Evolutionary conservation across 2,888 invertebrate genomes (phyloP), one percentile per base, ranked within the genome.

Genomic region (Melieria omissa): DNA sequence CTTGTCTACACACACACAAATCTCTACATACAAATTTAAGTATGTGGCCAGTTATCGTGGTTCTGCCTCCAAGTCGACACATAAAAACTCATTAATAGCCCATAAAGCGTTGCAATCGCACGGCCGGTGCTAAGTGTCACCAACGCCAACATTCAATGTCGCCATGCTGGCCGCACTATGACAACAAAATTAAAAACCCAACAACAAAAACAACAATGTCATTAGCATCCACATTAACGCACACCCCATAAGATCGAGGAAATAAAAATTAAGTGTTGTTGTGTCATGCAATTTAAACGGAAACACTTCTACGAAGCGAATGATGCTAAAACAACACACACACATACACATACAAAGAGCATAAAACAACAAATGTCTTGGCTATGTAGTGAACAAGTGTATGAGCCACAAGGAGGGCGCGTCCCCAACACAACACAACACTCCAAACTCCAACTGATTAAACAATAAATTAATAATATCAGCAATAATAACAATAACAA

Each of bases 221-320:
- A 47, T 57, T 14, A 6, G 9, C 10, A 57, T 57, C 41, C 10
- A 57, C 10, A 29, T 16, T 29, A 29, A 29, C 29, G 29, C 29
- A 29, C 29, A 29, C 29, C 29, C 29, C 29, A 29, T 29, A 5
- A 49, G 57, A 55, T 52, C 14, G 14, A 57, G 65, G 65, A 61
- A 57, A 65, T 73, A 76, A 76, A 29, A 76, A 76, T 76, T 76
- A 76, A 74, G 73, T 75, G 75, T 74, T 29, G 29, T 29, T 75
- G 74, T 76, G 76, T 76, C 76, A 76, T 75, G 72, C 75, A 75
- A 73, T 75, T 77, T 75, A 76, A 77, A 74, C 73, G 74, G 75
- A 76, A 77, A 74, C 74, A 77, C 74, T 74, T 74, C 70, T 71
- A 68, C 29, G 68, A 70, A 68, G n/a, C 57, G 14, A 12, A 10